Evolutionary conservation across 1,140 invertebrate species (phyloP), one percentile per base, ranked within the genome.

Genomic region (Pollicipes pollicipes): DNA sequence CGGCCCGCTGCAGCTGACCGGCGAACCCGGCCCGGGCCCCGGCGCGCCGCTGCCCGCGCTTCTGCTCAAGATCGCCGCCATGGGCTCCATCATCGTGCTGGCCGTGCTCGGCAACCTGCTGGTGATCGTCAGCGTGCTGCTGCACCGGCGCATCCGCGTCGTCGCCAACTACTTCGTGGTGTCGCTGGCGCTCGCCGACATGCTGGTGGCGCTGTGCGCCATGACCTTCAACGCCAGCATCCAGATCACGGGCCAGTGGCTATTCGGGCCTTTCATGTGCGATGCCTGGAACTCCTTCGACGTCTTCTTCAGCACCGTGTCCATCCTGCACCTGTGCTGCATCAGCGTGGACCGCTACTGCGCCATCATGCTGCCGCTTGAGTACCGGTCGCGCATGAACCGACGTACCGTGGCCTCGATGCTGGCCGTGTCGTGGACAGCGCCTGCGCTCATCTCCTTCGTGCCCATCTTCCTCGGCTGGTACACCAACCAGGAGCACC

Each of bases 161-260:
- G 89, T 93, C 73, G 96, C 93, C 66, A 97, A 97, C 81, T 93
- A 92, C 77, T 96, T 95, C 81, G 91, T 97, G 68, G 93, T 96
- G 35, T 94, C 91, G 31, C 81, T 97, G 29, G 91, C 94, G 0
- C 87, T 91, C 75, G 93, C 93, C 4, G 93, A 97, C 78, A 87
- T 93, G 79, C 81, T 95, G 29, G 93, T 97, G 26, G 93, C 93
- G 4, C 81, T 95, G n/a, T 90, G 93, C 76, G 91, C 90, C 58
- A 94, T 93, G 94, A 93, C 90, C 28, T 96, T 97, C 81, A 97
- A 95, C 80, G 91, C 92, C 28, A 90, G 88, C 76, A 86, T 91
- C 16, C 89, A 91, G 77, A 78, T 94, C 3, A 89, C 87, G 30
- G 86, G 86, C 30, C 81, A 79, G 73, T 97, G 95, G 95, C 80